A percentile compares a stretch with the other conserved stretches of the same genome.
Evolutionary conservation across 2,113 vertebrate species (phyloP).

Genomic region (Tragelaphus imberbis): DNA sequence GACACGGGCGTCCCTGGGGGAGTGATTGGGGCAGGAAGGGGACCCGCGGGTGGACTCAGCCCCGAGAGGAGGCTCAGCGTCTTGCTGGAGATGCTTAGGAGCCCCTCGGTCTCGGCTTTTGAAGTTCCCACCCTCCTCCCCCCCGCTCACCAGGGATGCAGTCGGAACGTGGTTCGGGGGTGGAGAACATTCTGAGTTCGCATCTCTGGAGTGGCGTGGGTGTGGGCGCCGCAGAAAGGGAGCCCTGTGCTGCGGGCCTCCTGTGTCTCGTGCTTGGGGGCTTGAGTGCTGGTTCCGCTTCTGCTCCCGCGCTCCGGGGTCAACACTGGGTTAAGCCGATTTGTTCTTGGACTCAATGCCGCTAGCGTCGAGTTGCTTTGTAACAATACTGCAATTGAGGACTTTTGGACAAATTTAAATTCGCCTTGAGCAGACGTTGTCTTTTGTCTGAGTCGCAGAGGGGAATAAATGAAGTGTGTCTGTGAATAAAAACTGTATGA

Average conservation of each 20-base stretch:
- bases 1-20: not conserved
- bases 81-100: not conserved
- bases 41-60: conserved; percentile 31
- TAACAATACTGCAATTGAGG: not conserved
- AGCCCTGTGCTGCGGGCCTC: rapidly evolving
- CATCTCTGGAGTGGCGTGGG: rapidly evolving
- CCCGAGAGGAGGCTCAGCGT: not conserved
- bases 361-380: not conserved
- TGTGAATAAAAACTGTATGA: not conserved
- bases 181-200: not conserved
- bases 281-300: not conserved
- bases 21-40: not conserved
- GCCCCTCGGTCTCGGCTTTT: not conserved
- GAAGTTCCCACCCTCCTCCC: not conserved
- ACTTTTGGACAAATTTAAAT: not conserved
- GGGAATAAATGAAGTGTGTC: not conserved
- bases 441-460: not conserved
- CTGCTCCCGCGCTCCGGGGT: not conserved
- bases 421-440: not conserved
- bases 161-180: conserved; percentile 12
- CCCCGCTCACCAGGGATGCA: not conserved
- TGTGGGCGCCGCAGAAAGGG: rapidly evolving
- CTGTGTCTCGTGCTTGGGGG: not conserved
- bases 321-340: rapidly evolving
- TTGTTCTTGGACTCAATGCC: not conserved